Evolutionary conservation across 2,797 vertebrate genomes (phyloP).

Genomic region (Glossophaga mutica): DNA sequence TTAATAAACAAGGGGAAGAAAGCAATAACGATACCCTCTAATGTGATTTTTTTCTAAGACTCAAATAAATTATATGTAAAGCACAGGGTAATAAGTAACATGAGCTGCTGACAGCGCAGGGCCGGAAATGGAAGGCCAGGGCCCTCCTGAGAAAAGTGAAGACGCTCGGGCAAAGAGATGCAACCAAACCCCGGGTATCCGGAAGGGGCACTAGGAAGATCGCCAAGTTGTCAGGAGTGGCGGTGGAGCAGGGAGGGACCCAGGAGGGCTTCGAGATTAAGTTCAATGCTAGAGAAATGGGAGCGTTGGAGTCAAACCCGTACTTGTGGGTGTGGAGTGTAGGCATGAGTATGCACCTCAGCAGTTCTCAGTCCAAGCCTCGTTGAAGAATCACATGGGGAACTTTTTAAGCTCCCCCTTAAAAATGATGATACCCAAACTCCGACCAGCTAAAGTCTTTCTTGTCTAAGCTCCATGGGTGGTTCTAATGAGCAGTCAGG

Average conservation of each 20-base stretch:
- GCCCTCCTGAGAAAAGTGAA: neutral
- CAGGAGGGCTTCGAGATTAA: neutral
- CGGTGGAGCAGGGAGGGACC: neutral
- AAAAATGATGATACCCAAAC: neutral
- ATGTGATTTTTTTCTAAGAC: neutral
- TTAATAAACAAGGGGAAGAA: neutral
- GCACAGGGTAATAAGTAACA: no score
- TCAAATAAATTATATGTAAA: neutral
- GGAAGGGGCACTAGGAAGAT: neutral
- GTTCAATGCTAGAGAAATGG: neutral
- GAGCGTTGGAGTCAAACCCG: no score
- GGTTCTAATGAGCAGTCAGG: neutral
- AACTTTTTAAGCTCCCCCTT: no score
- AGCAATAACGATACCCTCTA: neutral
- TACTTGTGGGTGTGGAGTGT: rapidly evolving
- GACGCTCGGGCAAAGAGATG: neutral
- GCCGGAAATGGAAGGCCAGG: neutral
- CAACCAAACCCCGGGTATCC: neutral
- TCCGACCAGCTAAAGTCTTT: neutral
- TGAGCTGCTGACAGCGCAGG: neutral
- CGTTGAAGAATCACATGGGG: neutral
- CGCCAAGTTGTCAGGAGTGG: neutral
- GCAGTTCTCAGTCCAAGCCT: neutral
- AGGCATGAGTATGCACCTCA: neutral
- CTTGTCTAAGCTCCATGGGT: neutral